Evolutionary conservation across 2,888 invertebrate species (phyloP).

Genomic region (Aphodius granarius): DNA sequence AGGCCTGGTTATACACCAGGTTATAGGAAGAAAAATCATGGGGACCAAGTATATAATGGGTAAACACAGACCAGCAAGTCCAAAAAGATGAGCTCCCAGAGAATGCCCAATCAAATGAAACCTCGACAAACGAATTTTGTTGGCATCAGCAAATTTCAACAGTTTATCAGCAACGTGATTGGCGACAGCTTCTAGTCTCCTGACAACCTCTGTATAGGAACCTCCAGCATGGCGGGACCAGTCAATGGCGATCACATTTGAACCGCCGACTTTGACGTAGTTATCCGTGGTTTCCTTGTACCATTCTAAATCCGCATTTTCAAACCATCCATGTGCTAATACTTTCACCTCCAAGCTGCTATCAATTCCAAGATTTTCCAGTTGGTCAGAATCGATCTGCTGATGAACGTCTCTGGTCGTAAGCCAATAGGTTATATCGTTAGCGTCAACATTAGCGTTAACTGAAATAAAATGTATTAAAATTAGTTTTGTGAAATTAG

Average conservation of each 20-base stretch:
- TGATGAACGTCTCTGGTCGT: background rate
- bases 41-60: too few relatives aligned
- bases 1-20: too few relatives aligned
- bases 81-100: conserved; percentile 21
- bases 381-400: background rate
- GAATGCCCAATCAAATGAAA: conserved; percentile 21
- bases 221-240: conserved; percentile 17
- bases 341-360: conserved; percentile 16
- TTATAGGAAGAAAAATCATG: too few relatives aligned
- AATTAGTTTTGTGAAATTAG: too few relatives aligned
- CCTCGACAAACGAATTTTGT: conserved; percentile 10
- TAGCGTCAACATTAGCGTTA: conserved; percentile 7
- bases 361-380: background rate
- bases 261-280: conserved; percentile 6
- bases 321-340: conserved; percentile 20
- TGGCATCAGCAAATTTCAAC: conserved; percentile 2
- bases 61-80: conserved; percentile 13
- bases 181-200: conserved; percentile 16
- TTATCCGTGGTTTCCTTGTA: conserved; percentile 14
- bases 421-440: conserved; percentile 8
- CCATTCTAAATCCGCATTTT: conserved; percentile 17
- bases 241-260: conserved; percentile 19
- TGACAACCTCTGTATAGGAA: background rate
- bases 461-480: background rate
- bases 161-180: conserved; percentile 14